phyloP scores from a whole-genome alignment of 1,140 invertebrate genomes.

The Neotoxoptera formosana region DNA sequence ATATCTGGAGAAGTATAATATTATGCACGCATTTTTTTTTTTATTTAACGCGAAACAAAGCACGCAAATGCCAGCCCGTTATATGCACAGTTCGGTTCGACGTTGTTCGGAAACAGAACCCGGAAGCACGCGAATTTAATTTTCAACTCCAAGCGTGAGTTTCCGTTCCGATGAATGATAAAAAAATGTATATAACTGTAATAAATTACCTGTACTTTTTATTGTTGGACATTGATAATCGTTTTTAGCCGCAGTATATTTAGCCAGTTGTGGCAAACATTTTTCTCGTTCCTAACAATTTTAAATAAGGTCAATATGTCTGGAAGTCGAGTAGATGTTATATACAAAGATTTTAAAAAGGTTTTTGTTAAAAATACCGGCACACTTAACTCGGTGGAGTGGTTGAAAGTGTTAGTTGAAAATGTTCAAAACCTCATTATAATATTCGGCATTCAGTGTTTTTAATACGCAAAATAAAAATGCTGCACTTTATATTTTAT shows the following conservation, averaged over 20 bases:
- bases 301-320: not conserved
- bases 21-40: not conserved
- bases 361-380: not conserved
- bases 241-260: not conserved
- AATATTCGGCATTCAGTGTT: not conserved
- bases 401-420: slow-evolving; percentile 1
- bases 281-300: not conserved
- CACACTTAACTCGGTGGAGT: not conserved
- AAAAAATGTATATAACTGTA: not conserved
- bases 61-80: not conserved
- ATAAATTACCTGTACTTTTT: slow-evolving; percentile 31
- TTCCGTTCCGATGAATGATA: not conserved
- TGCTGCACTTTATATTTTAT: not conserved
- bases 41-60: not conserved
- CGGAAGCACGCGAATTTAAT: slow-evolving; percentile 37
- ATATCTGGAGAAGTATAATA: not conserved
- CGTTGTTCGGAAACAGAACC: not conserved
- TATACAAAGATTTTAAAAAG: not conserved
- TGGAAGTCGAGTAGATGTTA: not conserved
- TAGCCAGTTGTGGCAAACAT: not conserved
- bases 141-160: slow-evolving; percentile 3
- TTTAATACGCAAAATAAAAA: slow-evolving; percentile 8
- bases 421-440: slow-evolving; percentile 34
- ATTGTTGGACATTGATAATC: not conserved
- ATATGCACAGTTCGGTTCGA: not conserved